Conservation (phyloP, 2,888 invertebrate species). For the Spialia ferax region DNA sequence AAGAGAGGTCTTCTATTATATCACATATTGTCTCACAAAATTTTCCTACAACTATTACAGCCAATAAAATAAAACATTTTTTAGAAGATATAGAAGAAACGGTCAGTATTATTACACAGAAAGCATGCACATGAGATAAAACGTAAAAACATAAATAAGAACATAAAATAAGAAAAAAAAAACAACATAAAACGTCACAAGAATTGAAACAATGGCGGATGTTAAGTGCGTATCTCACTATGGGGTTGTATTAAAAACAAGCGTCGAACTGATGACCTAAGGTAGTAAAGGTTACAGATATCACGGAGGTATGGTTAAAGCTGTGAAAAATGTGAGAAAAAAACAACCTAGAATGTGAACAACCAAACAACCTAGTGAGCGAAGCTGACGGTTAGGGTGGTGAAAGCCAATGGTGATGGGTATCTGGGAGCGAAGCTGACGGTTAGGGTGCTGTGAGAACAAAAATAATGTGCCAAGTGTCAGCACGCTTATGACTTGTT, state of each 20-base stretch:
- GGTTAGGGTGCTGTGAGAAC: neutral
- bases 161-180: slow-evolving; percentile 11
- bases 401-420: slow-evolving; percentile 7
- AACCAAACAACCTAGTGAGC: too few relatives aligned
- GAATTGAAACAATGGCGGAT: slow-evolving; percentile 14
- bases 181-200: slow-evolving; percentile 26
- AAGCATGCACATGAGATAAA: slow-evolving; percentile 31
- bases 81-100: too few relatives aligned
- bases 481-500: slow-evolving; percentile 18
- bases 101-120: slow-evolving; percentile 21
- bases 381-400: too few relatives aligned
- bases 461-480: neutral
- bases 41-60: too few relatives aligned
- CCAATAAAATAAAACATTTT: neutral
- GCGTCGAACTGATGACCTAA: slow-evolving; percentile 19
- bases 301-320: slow-evolving; percentile 17
- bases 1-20: neutral
- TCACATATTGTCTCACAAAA: neutral
- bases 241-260: slow-evolving; percentile 23
- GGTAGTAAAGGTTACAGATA: slow-evolving; percentile 20
- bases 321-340: slow-evolving; percentile 25
- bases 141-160: neutral
- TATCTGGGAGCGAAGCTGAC: slow-evolving; percentile 12
- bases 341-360: slow-evolving; percentile 23
- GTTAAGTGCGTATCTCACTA: slow-evolving; percentile 29